Base-by-base conservation (phyloP, 2,797 vertebrate genomes). In the Cirrhinus molitorella region DNA sequence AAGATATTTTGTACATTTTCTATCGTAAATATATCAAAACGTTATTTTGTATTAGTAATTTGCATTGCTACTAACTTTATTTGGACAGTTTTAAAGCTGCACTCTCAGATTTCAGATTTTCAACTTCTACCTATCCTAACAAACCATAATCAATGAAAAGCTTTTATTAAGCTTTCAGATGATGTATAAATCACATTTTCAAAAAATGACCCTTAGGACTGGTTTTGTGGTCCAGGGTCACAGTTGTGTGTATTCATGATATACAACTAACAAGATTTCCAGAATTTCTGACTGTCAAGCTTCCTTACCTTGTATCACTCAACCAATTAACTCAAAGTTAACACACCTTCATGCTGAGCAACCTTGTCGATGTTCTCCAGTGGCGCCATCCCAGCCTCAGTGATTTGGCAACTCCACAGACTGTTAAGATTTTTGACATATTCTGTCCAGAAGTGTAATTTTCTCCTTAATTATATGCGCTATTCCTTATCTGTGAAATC, bases 361-460 rank as follows among this genome's bases (percentile, higher is more conserved):
- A 92, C 90, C 92, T 91, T 83, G 91, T 87, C 21, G 89, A 74
- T 83, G 73, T 77, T 92, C 90, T 93, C 65, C 84, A 75, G 89
- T 89, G 90, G 89, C 88, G 89, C 89, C 91, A 87, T 51, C 94
- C 94, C 59, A 79, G 91, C 88, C 92, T 96, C 89, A 97, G 92
- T 43, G 93, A 92, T 92, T 93, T 96, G 83, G 94, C 89, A 80
- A 59, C 14, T 71, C 49, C 66, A 57, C 79, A 71, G 16, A 94
- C 89, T 88, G 95, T 92, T 90, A 97, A 92, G 89, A 99, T 96
- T 90, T 95, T 95, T 86, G 95, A 94, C 98, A 98, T 99, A 83
- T 93, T 92, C 14, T 25, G 45, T 13, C 8, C 31, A 40, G 19
- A 71, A 57, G 11, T 55, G 37, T 70, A 9, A 0, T 80, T 43